Base-by-base conservation (phyloP, 2,797 vertebrate species). In the Premnoplex brunnescens region DNA sequence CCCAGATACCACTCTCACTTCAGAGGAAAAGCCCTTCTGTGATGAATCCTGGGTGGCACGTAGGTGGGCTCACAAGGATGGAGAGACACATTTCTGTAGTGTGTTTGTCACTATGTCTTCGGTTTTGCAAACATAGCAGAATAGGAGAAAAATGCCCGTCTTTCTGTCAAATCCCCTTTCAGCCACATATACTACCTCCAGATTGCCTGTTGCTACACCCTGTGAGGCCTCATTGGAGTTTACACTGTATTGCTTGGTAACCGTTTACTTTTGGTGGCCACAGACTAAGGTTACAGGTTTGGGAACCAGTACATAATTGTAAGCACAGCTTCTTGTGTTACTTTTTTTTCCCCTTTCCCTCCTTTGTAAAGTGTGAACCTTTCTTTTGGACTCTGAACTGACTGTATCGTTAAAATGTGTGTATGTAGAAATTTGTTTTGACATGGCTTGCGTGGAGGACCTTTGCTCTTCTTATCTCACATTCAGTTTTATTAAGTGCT, bases 321-420 rank as follows among this genome's bases (percentile, higher is more conserved):
- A 92, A 67, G 71, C 91, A 95, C 82, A 93, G 30, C 36, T 90
- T 75, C 88, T 79, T 74, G 20, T 63, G 86, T 71, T 93, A 60
- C 49, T 77, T 93, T 82, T 28, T 30, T 3, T 0, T 1, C 58
- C 73, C 68, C 69, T 10, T 49, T 84, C 75, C 52, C 85, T 84
- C 88, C 91, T 89, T 71, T 63, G 92, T 96, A 83, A 95, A 75
- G 63, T 89, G 95, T 95, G 94, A 92, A 71, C 46, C 88, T 94
- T 94, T 95, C 68, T 95, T 95, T 88, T 87, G 74, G 95, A 94
- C 68, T 80, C 90, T 92, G 93, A 91, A 76, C 89, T 97, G 95
- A 81, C 69, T 54, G 64, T 88, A 39, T 93, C 0, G 75, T 93
- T 93, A 56, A 52, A 89, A 91, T 55, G 56, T 96, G 83, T 81